Conservation (phyloP, 2,113 vertebrate species). For the Scortum barcoo region DNA sequence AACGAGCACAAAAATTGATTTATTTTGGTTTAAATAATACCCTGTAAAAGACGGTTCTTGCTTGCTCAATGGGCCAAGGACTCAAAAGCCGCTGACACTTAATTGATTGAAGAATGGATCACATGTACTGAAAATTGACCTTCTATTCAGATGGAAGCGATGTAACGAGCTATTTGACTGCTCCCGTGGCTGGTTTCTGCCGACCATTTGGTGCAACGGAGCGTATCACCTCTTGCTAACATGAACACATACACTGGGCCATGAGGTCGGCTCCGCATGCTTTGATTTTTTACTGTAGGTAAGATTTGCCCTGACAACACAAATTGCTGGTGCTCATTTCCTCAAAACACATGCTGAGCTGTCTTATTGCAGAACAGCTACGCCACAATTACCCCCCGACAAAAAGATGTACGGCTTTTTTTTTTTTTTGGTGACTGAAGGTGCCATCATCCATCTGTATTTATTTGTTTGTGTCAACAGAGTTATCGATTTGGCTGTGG, state of each 20-base stretch:
- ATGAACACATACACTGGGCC: conserved; percentile 7
- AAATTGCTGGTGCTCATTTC: conserved; percentile 39
- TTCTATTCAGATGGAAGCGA: conserved; percentile 35
- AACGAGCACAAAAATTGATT: conserved; percentile 3
- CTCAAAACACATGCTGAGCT: conserved; percentile 43
- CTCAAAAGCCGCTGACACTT: conserved; percentile 28
- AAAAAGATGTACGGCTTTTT: conserved; percentile 63
- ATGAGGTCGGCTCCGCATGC: neutral
- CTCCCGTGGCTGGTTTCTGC: conserved; percentile 24
- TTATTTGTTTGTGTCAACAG: conserved; percentile 84
- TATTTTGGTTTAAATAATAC: conserved; percentile 7
- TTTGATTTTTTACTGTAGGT: conserved; percentile 15
- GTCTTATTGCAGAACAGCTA: neutral
- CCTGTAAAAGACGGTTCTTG: conserved; percentile 12
- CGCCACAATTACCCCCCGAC: conserved; percentile 42
- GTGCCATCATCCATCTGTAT: conserved; percentile 77
- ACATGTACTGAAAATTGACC: neutral
- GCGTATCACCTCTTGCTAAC: conserved; percentile 18
- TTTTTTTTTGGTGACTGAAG: conserved; percentile 55
- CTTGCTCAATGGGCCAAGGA: conserved; percentile 9
- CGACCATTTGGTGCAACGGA: conserved; percentile 34
- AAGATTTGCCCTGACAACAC: conserved; percentile 46
- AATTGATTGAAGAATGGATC: conserved; percentile 43
- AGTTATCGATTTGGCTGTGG: conserved; percentile 80
- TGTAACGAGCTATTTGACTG: conserved; percentile 3